Evolutionary conservation across 2,113 vertebrate species (phyloP).

Genomic region (Chamaetylas fuelleborni): DNA sequence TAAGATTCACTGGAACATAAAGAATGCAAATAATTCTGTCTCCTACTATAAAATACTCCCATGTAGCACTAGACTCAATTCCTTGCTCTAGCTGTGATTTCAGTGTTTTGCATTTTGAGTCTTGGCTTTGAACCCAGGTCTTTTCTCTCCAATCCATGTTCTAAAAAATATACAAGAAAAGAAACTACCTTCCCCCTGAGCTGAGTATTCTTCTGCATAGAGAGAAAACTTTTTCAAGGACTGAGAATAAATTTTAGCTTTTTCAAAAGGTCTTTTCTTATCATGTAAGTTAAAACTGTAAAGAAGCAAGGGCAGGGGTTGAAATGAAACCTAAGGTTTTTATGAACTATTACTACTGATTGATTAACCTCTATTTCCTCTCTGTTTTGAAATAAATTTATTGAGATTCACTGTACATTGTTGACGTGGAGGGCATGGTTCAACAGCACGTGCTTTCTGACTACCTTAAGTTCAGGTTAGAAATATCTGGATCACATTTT

Average conservation of each 20-base stretch:
- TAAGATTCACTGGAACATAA: neutral
- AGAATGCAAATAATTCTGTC: neutral
- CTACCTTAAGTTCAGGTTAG: neutral
- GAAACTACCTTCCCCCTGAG: neutral
- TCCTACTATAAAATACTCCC: neutral
- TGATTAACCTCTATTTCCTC: neutral
- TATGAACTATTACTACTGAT: neutral
- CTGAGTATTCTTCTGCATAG: neutral
- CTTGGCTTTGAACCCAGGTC: neutral
- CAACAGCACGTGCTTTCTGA: neutral
- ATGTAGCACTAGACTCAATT: neutral
- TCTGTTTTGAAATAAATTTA: neutral
- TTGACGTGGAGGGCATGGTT: neutral
- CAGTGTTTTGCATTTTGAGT: neutral
- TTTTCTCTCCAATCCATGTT: neutral
- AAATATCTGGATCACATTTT: neutral
- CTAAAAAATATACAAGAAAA: neutral
- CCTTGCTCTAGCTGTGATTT: neutral
- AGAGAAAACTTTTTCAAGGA: neutral
- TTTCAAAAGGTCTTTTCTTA: neutral
- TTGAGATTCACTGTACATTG: neutral
- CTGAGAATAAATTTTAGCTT: neutral
- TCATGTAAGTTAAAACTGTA: neutral
- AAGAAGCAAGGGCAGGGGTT: neutral
- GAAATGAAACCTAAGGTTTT: neutral